Evolutionary conservation across 2,888 invertebrate genomes (phyloP), one percentile per base, ranked within the genome.

Genomic region (Boloria euphrosyne): DNA sequence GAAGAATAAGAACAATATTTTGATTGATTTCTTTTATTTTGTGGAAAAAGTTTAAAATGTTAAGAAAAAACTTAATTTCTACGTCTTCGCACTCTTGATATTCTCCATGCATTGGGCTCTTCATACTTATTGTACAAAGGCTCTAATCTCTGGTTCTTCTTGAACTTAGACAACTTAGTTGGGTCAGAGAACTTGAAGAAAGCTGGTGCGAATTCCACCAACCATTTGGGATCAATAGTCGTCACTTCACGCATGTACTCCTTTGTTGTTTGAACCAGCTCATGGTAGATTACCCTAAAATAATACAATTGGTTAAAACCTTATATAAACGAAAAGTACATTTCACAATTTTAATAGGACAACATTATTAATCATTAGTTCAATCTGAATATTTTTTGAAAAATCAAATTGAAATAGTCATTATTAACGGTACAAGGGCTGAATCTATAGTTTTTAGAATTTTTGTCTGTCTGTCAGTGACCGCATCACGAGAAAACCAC

Each of bases 111-210:
- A 84, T 99, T 99, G 0, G 99, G 98, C 84, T 99, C 99, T 86
- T 99, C 99, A 81, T 99, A 99, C 91, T 99, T 99, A 87, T 99
- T 99, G 87, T 98, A 98, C 3, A 99, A 92, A 0, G 99, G 99
- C 81, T 99, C 99, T 71, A 99, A 93, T 71, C 98, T 94, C 93
- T 99, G 99, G 92, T 99, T 98, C 90, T 99, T 98, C 95, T 99
- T 99, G 91, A 99, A 98, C 83, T 98, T 98, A 85, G 98, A 98
- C 46, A 99, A 93, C 85, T 98, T 99, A 0, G 99, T 99, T 3
- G 99, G 98, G 89, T 99, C 99, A 6, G 98, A 98, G 92, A 99
- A 98, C 85, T 98, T 97, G 93, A 99, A 99, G 94, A 99, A 99
- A 0, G 99, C 98, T 0, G 99, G 98, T 0, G 99, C 99, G 85